phyloP scores from a whole-genome alignment of 2,797 vertebrate species.

The Melanogrammus aeglefinus region DNA sequence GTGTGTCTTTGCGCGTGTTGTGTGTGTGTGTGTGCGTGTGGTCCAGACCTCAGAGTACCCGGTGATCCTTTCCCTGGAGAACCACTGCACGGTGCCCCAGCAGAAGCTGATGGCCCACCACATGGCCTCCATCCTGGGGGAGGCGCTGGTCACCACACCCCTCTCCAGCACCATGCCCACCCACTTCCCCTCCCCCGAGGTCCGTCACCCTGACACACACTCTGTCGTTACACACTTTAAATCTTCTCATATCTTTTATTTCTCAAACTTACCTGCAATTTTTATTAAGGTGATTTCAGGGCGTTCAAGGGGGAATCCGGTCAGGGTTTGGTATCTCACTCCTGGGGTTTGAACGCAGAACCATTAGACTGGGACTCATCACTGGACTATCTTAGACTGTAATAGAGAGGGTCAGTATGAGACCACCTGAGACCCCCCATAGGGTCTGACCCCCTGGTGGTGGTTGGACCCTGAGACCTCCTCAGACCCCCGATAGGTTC shows the following conservation, averaged over 20 bases:
- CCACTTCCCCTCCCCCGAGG: constrained; percentile 89
- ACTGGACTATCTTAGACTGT: neutral
- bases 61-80: constrained; percentile 95
- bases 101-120: constrained; percentile 87
- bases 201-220: constrained; percentile 42
- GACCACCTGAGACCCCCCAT: neutral
- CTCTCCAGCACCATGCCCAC: constrained; percentile 69
- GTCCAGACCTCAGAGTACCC: constrained; percentile 88
- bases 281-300: neutral
- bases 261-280: neutral
- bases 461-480: too few species aligned
- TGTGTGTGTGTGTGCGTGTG: neutral
- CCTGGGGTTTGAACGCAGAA: neutral
- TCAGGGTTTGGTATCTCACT: neutral
- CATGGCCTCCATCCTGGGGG: constrained; percentile 80
- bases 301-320: neutral
- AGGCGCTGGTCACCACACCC: constrained; percentile 78
- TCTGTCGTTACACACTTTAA: neutral
- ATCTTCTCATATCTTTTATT: too few species aligned
- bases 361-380: neutral
- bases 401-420: neutral
- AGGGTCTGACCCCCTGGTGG: neutral
- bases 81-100: constrained; percentile 89
- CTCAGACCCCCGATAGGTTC: neutral
- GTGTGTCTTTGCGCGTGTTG: too few species aligned